These are phyloP conservation scores for Lymantria dispar DNA, from an alignment of 2,888 invertebrate species.

Conservation along the genomic window DNA sequence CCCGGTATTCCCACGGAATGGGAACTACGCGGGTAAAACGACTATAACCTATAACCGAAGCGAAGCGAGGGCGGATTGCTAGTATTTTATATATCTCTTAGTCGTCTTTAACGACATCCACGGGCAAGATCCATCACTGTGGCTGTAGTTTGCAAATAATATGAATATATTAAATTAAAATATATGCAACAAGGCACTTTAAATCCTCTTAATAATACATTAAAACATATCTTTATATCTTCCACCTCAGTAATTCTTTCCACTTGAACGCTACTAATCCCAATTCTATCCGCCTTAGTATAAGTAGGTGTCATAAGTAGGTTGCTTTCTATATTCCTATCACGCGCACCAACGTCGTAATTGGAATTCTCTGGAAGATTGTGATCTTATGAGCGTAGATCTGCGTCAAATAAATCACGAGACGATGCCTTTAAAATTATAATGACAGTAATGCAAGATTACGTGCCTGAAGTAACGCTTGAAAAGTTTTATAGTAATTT, in stretches of 20 bases:
- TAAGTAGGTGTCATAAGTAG: constrained; percentile 17
- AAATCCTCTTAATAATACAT: too few species aligned
- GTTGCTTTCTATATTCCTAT: constrained; percentile 40
- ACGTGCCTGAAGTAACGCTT: not conserved
- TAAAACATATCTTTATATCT: not conserved
- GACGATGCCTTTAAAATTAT: constrained; percentile 41
- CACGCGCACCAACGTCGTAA: constrained; percentile 59
- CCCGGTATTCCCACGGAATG: too few species aligned
- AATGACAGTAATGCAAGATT: constrained; percentile 30
- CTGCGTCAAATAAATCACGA: constrained; percentile 59
- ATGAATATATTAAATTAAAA: too few species aligned
- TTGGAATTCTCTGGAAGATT: constrained; percentile 70
- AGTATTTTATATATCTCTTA: too few species aligned
- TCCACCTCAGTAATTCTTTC: constrained; percentile 5
- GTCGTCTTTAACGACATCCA: too few species aligned
- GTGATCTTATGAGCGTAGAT: constrained; percentile 62
- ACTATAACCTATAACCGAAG: too few species aligned
- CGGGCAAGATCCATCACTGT: too few species aligned
- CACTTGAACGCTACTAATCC: constrained; percentile 13
- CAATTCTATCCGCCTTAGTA: constrained; percentile 16
- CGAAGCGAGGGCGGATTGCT: too few species aligned
- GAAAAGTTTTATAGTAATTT: not conserved
- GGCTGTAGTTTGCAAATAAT: too few species aligned
- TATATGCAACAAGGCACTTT: too few species aligned
- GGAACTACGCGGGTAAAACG: too few species aligned